These are phyloP conservation scores for Anableps anableps DNA, from an alignment of 2,797 vertebrate species.

Conservation along the genomic window DNA sequence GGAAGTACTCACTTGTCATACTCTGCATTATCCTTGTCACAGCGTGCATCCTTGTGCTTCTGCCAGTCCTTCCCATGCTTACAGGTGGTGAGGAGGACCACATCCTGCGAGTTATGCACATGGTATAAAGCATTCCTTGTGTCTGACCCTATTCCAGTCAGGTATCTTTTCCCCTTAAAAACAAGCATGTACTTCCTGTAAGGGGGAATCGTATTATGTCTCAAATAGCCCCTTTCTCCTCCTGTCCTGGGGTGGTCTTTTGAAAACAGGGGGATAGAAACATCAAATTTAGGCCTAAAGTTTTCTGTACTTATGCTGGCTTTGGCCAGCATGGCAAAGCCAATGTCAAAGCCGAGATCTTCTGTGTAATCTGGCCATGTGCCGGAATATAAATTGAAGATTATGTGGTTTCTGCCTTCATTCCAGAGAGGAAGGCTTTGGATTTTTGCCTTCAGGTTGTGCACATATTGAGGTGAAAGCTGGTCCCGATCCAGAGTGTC, in stretches of 20 bases:
- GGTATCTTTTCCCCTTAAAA: constrained; percentile 98
- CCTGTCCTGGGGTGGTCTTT: constrained; percentile 98
- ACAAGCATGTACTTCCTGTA: constrained; percentile 98
- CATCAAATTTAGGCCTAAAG: constrained; percentile 95
- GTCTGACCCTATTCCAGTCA: constrained; percentile 99
- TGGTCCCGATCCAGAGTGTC: constrained; percentile 98
- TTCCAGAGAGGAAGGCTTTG: constrained; percentile 96
- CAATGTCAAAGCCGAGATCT: constrained; percentile 96
- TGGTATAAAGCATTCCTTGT: constrained; percentile 99
- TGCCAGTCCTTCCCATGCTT: constrained; percentile 99
- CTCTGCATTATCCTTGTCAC: constrained; percentile 94
- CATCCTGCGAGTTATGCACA: constrained; percentile 96
- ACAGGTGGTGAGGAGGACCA: constrained; percentile 97
- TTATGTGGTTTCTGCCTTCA: constrained; percentile 96
- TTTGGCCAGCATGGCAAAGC: constrained; percentile 98
- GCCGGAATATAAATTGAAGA: constrained; percentile 99
- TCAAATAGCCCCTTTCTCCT: constrained; percentile 93
- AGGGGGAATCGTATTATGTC: constrained; percentile 95
- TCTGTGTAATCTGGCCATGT: constrained; percentile 99
- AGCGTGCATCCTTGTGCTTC: constrained; percentile 97
- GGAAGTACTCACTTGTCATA: constrained; percentile 94
- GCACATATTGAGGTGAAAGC: constrained; percentile 96
- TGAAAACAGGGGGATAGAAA: constrained; percentile 98
- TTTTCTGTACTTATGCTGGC: constrained; percentile 98
- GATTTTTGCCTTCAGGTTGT: constrained; percentile 93